Percentiles rank a stretch among this genome's conserved stretches.
Evolutionary conservation across 2,797 vertebrate species (phyloP).

Genomic region (Capromys pilorides): DNA sequence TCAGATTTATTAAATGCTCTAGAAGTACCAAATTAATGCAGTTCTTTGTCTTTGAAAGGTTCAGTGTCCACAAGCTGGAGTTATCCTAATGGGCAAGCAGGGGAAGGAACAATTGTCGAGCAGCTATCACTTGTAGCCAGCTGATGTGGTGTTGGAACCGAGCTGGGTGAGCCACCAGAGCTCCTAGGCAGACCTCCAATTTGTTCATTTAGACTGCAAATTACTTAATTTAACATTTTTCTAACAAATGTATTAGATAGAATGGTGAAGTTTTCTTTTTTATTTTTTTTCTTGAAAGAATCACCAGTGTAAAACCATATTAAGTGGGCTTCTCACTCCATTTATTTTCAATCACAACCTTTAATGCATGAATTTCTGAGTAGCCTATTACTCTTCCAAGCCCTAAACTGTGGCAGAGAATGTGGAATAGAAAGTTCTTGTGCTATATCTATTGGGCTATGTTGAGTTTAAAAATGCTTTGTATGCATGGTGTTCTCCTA

Average conservation of each 20-base stretch:
- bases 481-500: background rate
- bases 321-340: constrained; percentile 69
- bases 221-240: constrained; percentile 76
- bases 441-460: background rate
- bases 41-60: constrained; percentile 85
- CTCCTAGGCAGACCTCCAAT: constrained; percentile 73
- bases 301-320: constrained; percentile 43
- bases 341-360: constrained; percentile 71
- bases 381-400: constrained; percentile 5
- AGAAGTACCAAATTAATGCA: constrained; percentile 85
- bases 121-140: constrained; percentile 84
- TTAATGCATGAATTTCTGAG: constrained; percentile 62
- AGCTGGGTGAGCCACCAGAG: constrained; percentile 33
- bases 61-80: constrained; percentile 82
- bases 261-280: constrained; percentile 51
- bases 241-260: constrained; percentile 57
- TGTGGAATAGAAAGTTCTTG: background rate
- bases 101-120: constrained; percentile 84
- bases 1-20: constrained; percentile 87
- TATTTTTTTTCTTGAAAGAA: constrained; percentile 50
- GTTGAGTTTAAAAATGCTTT: background rate
- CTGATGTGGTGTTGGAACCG: constrained; percentile 69
- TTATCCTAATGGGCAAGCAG: constrained; percentile 85
- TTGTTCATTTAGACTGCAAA: constrained; percentile 66
- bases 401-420: background rate